phyloP scores from a whole-genome alignment of 2,113 vertebrate genomes.

The Coreoperca whiteheadi region DNA sequence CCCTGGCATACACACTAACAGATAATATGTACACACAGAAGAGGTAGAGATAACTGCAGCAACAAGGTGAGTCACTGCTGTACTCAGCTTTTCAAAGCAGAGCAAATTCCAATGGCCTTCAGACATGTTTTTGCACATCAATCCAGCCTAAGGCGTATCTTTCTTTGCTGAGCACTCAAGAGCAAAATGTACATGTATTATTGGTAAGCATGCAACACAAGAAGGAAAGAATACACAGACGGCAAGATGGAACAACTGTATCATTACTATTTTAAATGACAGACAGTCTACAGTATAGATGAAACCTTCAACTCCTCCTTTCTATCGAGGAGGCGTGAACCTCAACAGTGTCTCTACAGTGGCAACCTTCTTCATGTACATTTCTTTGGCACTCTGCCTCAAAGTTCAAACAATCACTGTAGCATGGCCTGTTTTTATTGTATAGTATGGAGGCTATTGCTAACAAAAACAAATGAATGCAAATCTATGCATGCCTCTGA shows the following conservation, averaged over 20 bases:
- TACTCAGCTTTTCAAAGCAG: conserved; percentile 39
- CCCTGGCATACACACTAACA: background rate
- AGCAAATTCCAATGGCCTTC: conserved; percentile 72
- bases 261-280: conserved; percentile 34
- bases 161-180: conserved; percentile 17
- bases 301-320: conserved; percentile 17
- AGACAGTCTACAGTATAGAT: background rate
- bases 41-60: conserved; percentile 31
- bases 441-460: conserved; percentile 20
- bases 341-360: conserved; percentile 3
- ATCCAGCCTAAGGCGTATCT: conserved; percentile 42
- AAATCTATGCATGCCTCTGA: conserved; percentile 79
- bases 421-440: conserved; percentile 42
- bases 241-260: conserved; percentile 11
- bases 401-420: conserved; percentile 48
- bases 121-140: conserved; percentile 78
- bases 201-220: conserved; percentile 31
- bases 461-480: conserved; percentile 74
- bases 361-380: conserved; percentile 20
- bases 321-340: conserved; percentile 16
- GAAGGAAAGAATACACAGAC: conserved; percentile 1
- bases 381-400: conserved; percentile 25
- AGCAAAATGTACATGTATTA: conserved; percentile 31
- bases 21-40: conserved; percentile 14
- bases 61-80: conserved; percentile 56